phyloP scores from a whole-genome alignment of 2,888 invertebrate species.

The Archips crataeganus region DNA sequence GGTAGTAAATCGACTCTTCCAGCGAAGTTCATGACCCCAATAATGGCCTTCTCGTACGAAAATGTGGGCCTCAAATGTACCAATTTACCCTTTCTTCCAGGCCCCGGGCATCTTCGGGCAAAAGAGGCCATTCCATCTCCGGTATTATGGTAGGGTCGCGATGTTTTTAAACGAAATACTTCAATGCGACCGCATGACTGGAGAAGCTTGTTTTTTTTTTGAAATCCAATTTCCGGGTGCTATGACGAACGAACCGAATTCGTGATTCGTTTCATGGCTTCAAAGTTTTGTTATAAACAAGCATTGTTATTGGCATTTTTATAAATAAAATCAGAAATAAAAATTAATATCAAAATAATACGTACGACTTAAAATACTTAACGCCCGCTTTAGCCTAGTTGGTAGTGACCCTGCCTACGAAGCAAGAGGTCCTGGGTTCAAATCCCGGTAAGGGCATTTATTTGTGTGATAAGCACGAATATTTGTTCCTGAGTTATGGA shows the following conservation, averaged over 20 bases:
- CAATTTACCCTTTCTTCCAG: conserved; percentile 66
- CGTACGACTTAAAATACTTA: too few species aligned
- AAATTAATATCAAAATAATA: too few species aligned
- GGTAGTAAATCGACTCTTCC: conserved; percentile 58
- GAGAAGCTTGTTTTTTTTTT: conserved; percentile 27
- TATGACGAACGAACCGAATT: conserved; percentile 13
- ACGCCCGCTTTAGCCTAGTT: too few species aligned
- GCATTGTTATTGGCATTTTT: background rate
- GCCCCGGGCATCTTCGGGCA: conserved; percentile 55
- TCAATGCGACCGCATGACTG: conserved; percentile 48
- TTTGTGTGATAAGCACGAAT: too few species aligned
- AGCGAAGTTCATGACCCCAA: conserved; percentile 62
- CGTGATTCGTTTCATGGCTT: background rate
- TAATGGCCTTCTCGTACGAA: conserved; percentile 64
- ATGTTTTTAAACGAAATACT: conserved; percentile 69
- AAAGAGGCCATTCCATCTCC: conserved; percentile 66
- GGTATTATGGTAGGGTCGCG: conserved; percentile 59
- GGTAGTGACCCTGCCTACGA: too few species aligned
- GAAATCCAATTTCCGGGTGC: conserved; percentile 33
- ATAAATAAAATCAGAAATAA: background rate
- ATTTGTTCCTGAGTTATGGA: too few species aligned
- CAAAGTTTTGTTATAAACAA: background rate
- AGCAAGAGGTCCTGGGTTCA: too few species aligned
- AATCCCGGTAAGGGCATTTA: too few species aligned
- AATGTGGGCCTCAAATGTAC: conserved; percentile 67